A percentile compares a stretch with the other conserved stretches of the same genome.
Conservation (phyloP, 2,888 invertebrate genomes). For the Sussaba pulchella region DNA sequence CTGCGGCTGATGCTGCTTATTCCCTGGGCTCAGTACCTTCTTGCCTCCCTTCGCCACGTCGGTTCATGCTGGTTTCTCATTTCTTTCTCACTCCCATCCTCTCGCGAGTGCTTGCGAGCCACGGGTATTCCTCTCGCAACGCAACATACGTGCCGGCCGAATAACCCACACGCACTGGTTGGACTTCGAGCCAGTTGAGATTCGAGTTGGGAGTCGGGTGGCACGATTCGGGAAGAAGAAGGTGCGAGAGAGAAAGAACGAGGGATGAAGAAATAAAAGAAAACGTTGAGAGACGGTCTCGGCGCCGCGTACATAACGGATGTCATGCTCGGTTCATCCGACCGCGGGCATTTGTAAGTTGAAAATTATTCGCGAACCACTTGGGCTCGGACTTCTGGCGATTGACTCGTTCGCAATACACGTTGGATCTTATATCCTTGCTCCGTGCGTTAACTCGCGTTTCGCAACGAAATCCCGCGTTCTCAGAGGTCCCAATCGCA, state of each 20-base stretch:
- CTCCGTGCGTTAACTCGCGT: neutral
- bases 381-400: slow-evolving; percentile 61
- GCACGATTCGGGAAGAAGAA: slow-evolving; percentile 8
- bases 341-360: slow-evolving; percentile 70
- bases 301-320: slow-evolving; percentile 70
- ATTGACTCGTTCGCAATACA: slow-evolving; percentile 68
- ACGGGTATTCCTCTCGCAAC: slow-evolving; percentile 47
- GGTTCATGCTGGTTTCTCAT: slow-evolving; percentile 59
- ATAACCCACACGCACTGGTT: slow-evolving; percentile 61
- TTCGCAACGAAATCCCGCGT: slow-evolving; percentile 16
- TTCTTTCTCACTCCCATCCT: slow-evolving; percentile 58
- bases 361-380: slow-evolving; percentile 69
- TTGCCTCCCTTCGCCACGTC: slow-evolving; percentile 39
- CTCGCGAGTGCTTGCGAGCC: slow-evolving; percentile 40
- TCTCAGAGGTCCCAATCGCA: slow-evolving; percentile 8
- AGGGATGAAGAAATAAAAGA: slow-evolving; percentile 27
- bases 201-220: slow-evolving; percentile 43
- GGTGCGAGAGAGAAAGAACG: slow-evolving; percentile 50
- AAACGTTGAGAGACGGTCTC: slow-evolving; percentile 54
- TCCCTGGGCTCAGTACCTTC: slow-evolving; percentile 23
- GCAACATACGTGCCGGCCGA: slow-evolving; percentile 46
- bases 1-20: slow-evolving; percentile 34
- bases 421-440: slow-evolving; percentile 54
- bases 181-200: slow-evolving; percentile 40
- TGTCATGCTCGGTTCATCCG: slow-evolving; percentile 69